Base-by-base conservation (phyloP, 1,140 invertebrate species). In the Bicyclus anynana region DNA sequence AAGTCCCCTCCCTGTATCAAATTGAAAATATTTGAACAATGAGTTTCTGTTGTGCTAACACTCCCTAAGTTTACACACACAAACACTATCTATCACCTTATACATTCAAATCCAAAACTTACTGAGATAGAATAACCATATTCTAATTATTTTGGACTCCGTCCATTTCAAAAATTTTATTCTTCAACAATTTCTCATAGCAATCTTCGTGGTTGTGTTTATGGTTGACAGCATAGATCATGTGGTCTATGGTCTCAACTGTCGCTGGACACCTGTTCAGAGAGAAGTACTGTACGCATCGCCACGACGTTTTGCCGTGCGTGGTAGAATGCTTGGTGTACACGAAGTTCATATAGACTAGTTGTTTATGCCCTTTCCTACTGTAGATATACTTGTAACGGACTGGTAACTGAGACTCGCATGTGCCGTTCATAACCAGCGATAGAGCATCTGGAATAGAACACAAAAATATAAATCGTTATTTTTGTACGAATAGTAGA, bases 301-400 rank as follows among this genome's bases (percentile, higher is more conserved):
- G 59, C 89, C 89, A 90, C 1, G 86, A 89, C 0, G 89, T 90
- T 61, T 90, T 90, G 1, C 89, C 87, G 48, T 90, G 84, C n/a
- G 81, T 89, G 4, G 89, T 90, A 3, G 89, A 90, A 63, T 90
- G 89, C 70, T 90, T 90, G 10, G 89, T 90, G 58, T 89, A 89
- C 13, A 90, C 86, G 72, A 89, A 90, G 65, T 89, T 89, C 80
- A 81, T 84, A 69, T 89, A 84, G 14, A 90, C 87, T 62, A 90
- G 72, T 60, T 90, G 89, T 75, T 89, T 90, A 57, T 90, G 89
- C 7, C 89, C 89, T 67, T 90, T 89, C 40, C 87, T 81, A 69
- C 87, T 89, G 62, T 87, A 89, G 51, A 89, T 89, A 65, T 89
- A 90, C 57, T 87, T 87, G 65, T 89, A 90, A 23, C 83, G 72